Evolutionary conservation across 2,888 invertebrate species (phyloP).

Genomic region (Drosophila leonis): DNA sequence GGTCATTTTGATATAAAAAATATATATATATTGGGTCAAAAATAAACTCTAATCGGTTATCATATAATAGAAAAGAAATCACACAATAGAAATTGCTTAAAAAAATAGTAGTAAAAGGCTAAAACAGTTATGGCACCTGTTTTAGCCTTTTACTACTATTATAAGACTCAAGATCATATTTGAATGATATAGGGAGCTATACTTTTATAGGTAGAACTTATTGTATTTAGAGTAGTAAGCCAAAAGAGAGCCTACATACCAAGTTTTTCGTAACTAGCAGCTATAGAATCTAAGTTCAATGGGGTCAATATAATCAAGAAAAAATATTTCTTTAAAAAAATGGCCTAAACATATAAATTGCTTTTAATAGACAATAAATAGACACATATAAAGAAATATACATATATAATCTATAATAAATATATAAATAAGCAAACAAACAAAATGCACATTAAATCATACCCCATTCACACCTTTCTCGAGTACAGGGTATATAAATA

Average conservation of each 20-base stretch:
- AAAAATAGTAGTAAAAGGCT: too few species aligned
- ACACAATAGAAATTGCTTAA: too few species aligned
- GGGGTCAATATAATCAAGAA: neutral
- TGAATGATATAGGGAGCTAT: neutral
- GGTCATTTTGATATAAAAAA: neutral
- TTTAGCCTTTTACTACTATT: too few species aligned
- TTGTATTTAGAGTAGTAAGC: neutral
- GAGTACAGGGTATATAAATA: conserved; percentile 16
- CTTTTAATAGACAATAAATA: neutral
- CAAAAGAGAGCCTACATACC: neutral
- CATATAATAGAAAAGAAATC: too few species aligned
- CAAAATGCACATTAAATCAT: neutral
- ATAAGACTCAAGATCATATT: too few species aligned
- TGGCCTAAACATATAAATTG: too few species aligned
- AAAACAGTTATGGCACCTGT: too few species aligned
- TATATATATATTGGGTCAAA: neutral
- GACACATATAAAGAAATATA: neutral
- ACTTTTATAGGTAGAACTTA: neutral
- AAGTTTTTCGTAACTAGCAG: neutral
- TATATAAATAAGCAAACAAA: neutral
- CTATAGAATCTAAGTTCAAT: neutral
- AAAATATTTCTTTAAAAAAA: neutral
- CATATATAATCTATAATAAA: neutral
- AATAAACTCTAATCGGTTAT: too few species aligned
- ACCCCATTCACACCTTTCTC: neutral